phyloP scores from a whole-genome alignment of 1,140 invertebrate genomes.

The Plectus sambesii region DNA sequence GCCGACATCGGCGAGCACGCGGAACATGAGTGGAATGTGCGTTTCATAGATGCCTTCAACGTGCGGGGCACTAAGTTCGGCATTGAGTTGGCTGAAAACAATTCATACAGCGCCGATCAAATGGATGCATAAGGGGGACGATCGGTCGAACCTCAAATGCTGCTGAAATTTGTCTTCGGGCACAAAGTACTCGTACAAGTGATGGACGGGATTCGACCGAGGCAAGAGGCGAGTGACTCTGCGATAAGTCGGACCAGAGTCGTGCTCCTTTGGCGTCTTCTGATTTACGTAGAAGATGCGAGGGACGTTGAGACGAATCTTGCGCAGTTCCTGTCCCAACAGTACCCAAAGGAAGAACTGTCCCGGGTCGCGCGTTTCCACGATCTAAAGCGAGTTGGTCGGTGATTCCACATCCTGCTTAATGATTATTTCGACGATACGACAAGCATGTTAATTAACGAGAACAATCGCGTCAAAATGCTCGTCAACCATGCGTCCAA shows the following conservation, averaged over 20 bases:
- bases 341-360: slow-evolving; percentile 77
- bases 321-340: slow-evolving; percentile 58
- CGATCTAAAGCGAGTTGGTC: slow-evolving; percentile 37
- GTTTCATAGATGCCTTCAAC: slow-evolving; percentile 98
- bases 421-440: too few relatives aligned
- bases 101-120: background rate
- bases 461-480: too few relatives aligned
- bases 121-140: slow-evolving; percentile 3
- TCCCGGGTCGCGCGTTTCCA: slow-evolving; percentile 65
- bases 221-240: slow-evolving; percentile 78
- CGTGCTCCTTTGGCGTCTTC: slow-evolving; percentile 54
- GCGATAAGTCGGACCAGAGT: slow-evolving; percentile 50
- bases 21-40: slow-evolving; percentile 76
- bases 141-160: slow-evolving; percentile 58
- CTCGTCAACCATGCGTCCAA: too few relatives aligned
- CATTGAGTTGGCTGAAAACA: slow-evolving; percentile 59
- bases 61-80: slow-evolving; percentile 74
- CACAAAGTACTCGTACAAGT: slow-evolving; percentile 82
- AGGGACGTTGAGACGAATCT: slow-evolving; percentile 54
- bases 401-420: too few relatives aligned
- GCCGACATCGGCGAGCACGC: slow-evolving; percentile 69
- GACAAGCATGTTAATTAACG: too few relatives aligned
- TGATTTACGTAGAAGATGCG: slow-evolving; percentile 91
- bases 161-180: slow-evolving; percentile 69
- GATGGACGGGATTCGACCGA: slow-evolving; percentile 64